Base-by-base conservation (phyloP, 2,113 vertebrate species). In the Chlamydotis undulata region DNA sequence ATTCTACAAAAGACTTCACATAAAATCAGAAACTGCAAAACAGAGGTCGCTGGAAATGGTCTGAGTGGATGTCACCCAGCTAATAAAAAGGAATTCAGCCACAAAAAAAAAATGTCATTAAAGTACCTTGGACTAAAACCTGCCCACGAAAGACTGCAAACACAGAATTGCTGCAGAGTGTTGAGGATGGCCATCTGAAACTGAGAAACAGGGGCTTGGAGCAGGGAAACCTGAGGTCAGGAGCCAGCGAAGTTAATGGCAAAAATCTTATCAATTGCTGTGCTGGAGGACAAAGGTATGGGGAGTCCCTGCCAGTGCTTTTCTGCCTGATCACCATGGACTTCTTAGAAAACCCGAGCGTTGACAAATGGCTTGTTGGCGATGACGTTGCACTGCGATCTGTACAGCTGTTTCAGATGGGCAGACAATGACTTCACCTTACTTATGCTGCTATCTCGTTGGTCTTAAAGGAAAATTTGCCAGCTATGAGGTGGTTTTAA, bases 1-100 rank as follows among this genome's bases (percentile, higher is more conserved):
- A 84, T 92, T 78, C 80, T 87, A 82, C 86, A 28, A 5, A 64
- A 57, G 91, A 10, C 83, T 76, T 91, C 76, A 47, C 80, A 75
- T 95, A 89, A 96, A 96, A 94, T 92, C 81, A 92, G 86, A 89
- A 95, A 61, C 71, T 57, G 86, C 73, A 78, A 93, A 94, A 37
- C 64, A 89, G 90, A 86, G 76, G 64, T 87, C 52, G 14, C 73
- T 96, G 90, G 85, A 88, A 92, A 81, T 63, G 45, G 64, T 52
- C 85, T 97, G 88, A 74, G 71, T 86, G 68, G 90, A 83, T 92
- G 53, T 79, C 69, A 84, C 80, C 60, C 83, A 76, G 91, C 43
- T 84, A 26, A 68, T 91, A 71, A 90, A 96, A 93, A 64, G 17
- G 24, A 84, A 37, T 71, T 71, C 60, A 60, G 24, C 35, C 28